Percentiles rank a stretch among this genome's conserved stretches.
These are phyloP conservation scores for Sanderia malayensis DNA, from an alignment of 30 jellyfish, hydroid and myxozoan species.

Conservation along the genomic window DNA sequence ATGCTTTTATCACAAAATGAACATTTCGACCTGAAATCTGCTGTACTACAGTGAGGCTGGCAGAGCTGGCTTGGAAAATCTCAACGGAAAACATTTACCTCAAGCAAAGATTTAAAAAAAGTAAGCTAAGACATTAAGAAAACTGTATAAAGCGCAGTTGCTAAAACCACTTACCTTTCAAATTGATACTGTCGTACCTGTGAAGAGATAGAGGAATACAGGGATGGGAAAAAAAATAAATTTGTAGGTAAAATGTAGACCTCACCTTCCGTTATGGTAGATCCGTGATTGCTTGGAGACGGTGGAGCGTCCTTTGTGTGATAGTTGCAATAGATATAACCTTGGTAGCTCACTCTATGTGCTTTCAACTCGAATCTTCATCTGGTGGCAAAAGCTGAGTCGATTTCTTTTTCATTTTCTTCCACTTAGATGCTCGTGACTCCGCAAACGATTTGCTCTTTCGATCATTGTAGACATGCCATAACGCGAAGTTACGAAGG, in stretches of 20 bases:
- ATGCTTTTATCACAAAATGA: too few species aligned
- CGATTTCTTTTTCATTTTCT: conserved; percentile 34
- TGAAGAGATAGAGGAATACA: conserved; percentile 6
- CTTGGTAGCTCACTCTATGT: conserved; percentile 32
- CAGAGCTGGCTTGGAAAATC: conserved; percentile 23
- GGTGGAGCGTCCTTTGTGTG: conserved; percentile 13
- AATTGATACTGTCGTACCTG: background rate
- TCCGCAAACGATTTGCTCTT: conserved; percentile 13
- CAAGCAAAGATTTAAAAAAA: background rate
- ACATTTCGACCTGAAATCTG: too few species aligned
- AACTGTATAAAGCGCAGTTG: background rate
- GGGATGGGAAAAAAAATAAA: background rate
- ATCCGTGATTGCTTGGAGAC: conserved; percentile 21
- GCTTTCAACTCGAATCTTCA: conserved; percentile 38
- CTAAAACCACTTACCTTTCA: conserved; percentile 2
- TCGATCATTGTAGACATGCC: conserved; percentile 14
- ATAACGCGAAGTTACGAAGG: conserved; percentile 13
- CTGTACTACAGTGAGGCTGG: conserved; percentile 26
- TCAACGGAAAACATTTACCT: conserved; percentile 19
- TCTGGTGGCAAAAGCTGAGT: conserved; percentile 40
- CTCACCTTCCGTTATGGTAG: conserved; percentile 20
- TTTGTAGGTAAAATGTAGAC: background rate
- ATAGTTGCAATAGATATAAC: conserved; percentile 5
- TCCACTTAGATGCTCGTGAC: conserved; percentile 22
- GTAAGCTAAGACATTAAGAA: conserved; percentile 9